phyloP scores from a whole-genome alignment of 2,797 vertebrate species.

The Danionella dracula region DNA sequence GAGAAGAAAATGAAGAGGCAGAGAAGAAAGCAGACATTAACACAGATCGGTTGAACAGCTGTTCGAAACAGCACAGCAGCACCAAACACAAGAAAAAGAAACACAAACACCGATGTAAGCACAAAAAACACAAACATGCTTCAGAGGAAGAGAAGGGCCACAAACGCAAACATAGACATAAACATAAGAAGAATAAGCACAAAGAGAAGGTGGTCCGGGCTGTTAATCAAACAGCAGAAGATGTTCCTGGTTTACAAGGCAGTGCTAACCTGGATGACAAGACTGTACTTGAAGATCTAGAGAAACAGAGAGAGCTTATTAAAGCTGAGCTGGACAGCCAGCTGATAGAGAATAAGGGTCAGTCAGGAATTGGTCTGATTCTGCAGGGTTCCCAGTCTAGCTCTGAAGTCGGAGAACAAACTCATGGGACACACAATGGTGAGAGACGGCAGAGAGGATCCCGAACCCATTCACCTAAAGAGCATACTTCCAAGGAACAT shows the following conservation, averaged over 20 bases:
- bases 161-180: constrained; percentile 94
- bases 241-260: constrained; percentile 60
- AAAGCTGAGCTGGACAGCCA: constrained; percentile 99
- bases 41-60: constrained; percentile 68
- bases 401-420: constrained; percentile 91
- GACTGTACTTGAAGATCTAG: constrained; percentile 92
- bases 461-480: constrained; percentile 54
- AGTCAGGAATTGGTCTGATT: constrained; percentile 97
- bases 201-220: constrained; percentile 80
- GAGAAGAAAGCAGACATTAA: constrained; percentile 64
- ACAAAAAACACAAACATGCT: constrained; percentile 97
- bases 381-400: constrained; percentile 96
- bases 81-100: constrained; percentile 99
- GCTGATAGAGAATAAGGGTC: constrained; percentile 85
- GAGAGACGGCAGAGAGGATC: constrained; percentile 75
- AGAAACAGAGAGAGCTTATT: constrained; percentile 95
- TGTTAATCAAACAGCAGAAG: constrained; percentile 54
- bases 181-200: constrained; percentile 96
- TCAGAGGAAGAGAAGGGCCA: constrained; percentile 92
- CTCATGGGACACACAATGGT: constrained; percentile 84
- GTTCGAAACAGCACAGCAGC: constrained; percentile 63
- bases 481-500: constrained; percentile 50
- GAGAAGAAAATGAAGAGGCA: constrained; percentile 66
- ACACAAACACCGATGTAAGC: constrained; percentile 97
- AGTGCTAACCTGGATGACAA: constrained; percentile 86